Evolutionary conservation across 1,140 invertebrate genomes (phyloP).

Genomic region (Diorhabda carinulata): DNA sequence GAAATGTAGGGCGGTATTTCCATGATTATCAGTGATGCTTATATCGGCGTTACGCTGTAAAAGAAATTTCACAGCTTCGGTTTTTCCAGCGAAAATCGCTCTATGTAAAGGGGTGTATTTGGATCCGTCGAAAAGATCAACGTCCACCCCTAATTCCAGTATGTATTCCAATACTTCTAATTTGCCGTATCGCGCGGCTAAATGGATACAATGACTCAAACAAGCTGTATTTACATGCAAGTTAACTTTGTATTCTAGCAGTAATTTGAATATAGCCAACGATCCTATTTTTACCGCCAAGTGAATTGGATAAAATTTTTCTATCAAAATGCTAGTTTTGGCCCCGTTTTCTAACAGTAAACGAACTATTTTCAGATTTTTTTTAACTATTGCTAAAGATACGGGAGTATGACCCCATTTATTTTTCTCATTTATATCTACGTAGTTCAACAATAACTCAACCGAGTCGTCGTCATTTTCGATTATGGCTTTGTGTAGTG

Average conservation of each 20-base stretch:
- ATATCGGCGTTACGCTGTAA: slow-evolving; percentile 20
- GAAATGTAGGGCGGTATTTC: slow-evolving; percentile 29
- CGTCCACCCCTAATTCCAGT: slow-evolving; percentile 20
- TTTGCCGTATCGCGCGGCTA: slow-evolving; percentile 21
- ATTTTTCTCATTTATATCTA: slow-evolving; percentile 35
- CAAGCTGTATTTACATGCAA: neutral
- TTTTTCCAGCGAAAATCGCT: slow-evolving; percentile 45
- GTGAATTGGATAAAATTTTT: neutral
- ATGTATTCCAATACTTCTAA: slow-evolving; percentile 25
- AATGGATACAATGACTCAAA: slow-evolving; percentile 11
- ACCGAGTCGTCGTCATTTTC: too few species aligned
- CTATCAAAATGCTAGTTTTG: slow-evolving; percentile 20
- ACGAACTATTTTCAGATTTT: slow-evolving; percentile 12
- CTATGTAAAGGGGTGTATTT: slow-evolving; percentile 47
- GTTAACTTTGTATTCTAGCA: neutral
- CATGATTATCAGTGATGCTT: slow-evolving; percentile 15
- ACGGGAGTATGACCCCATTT: slow-evolving; percentile 53
- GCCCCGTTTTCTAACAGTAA: slow-evolving; percentile 25
- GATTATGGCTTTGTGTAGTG: too few species aligned
- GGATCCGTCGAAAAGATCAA: slow-evolving; percentile 20
- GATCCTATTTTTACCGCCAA: neutral
- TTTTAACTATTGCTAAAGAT: slow-evolving; percentile 46
- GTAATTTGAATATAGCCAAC: neutral
- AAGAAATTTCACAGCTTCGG: slow-evolving; percentile 20
- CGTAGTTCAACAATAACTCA: too few species aligned